Evolutionary conservation across 2,888 invertebrate genomes (phyloP), one percentile per base, ranked within the genome.

Genomic region (Drosophila parthenogenetica): DNA sequence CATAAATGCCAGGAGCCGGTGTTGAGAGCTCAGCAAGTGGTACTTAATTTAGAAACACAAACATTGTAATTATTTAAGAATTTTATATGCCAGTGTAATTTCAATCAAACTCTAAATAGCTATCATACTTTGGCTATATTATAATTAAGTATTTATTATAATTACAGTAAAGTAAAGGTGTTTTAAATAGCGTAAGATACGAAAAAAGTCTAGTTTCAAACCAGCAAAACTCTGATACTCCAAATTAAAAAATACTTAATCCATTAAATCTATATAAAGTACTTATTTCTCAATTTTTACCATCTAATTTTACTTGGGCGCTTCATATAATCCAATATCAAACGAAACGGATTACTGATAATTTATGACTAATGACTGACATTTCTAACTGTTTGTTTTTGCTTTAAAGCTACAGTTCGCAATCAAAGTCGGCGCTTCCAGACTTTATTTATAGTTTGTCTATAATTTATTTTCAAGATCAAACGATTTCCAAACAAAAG

Each of bases 401-500:
- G 11, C 32, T 54, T n/a, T 11, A 10, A 48, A 39, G 22, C 22
- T 22, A 1, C 22, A 22, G 22, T 22, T 22, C 22, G 5, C 5
- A 57, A 45, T 64, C 45, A 53, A 58, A 50, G 35, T 37, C 67
- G 49, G 42, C 60, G 22, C 25, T 1, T 4, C 19, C 19, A 48
- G 72, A 71, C 40, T 49, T 60, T 71, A 63, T 77, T 71, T 63
- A 75, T 25, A 53, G 50, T 40, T 35, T 49, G 10, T 7, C 11
- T n/a, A 14, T 50, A 39, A 45, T n/a, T 17, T 45, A n/a, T 35
- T 17, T 49, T 14, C 39, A 42, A 29, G 25, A 79, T 69, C 22
- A 16, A 11, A 45, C 32, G 48, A 35, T 29, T 40, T 48, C 51
- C 45, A 83, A 83, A 69, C 66, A 74, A 69, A 61, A 19, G 5